Evolutionary conservation across 2,888 invertebrate genomes (phyloP).

Genomic region (Conops quadrifasciatus): DNA sequence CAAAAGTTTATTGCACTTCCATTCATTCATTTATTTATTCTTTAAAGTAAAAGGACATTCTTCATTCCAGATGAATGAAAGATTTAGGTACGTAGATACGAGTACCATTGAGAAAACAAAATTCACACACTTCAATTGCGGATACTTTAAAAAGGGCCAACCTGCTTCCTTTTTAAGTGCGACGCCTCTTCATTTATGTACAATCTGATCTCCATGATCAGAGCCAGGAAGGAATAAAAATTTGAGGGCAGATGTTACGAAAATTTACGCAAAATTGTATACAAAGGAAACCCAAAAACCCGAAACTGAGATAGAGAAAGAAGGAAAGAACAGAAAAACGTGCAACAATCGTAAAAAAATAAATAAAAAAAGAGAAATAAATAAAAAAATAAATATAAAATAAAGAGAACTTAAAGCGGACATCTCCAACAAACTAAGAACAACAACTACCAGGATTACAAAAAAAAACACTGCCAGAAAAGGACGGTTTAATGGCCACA

Average conservation of each 20-base stretch:
- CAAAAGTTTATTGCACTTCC: constrained; percentile 10
- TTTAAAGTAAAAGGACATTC: constrained; percentile 20
- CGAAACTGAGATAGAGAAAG: background rate
- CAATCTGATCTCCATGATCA: constrained; percentile 14
- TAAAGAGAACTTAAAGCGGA: no score
- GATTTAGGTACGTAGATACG: no score
- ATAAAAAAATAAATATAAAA: background rate
- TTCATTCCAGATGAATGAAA: background rate
- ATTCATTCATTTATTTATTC: constrained; percentile 6
- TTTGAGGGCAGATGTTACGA: constrained; percentile 31
- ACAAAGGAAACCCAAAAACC: background rate
- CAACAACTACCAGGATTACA: constrained; percentile 21
- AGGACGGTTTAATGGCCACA: constrained; percentile 31
- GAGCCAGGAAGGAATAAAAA: background rate
- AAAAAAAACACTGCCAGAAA: background rate
- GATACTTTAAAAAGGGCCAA: constrained; percentile 6
- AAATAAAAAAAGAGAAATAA: background rate
- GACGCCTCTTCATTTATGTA: constrained; percentile 24
- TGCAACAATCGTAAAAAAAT: background rate
- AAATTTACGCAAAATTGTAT: constrained; percentile 32
- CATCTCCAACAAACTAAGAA: no score
- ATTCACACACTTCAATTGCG: background rate
- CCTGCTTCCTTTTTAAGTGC: constrained; percentile 12
- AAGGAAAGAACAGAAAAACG: background rate
- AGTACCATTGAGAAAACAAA: background rate